These are phyloP conservation scores for Himalopsyche kuldschensis DNA, from an alignment of 2,888 invertebrate species.

Conservation along the genomic window DNA sequence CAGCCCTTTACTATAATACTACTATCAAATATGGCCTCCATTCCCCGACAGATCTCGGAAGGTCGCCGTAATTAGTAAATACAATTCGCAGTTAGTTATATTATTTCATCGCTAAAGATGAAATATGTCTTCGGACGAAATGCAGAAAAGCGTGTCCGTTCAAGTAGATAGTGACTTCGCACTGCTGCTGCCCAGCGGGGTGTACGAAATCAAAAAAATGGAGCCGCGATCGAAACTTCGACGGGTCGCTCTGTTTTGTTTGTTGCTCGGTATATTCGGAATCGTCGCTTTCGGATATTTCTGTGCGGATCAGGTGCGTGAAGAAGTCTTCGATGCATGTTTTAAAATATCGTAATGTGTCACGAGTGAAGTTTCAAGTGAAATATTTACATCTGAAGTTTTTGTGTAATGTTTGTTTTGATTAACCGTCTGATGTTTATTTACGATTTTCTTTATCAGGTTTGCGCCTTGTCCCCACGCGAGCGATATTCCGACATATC, in stretches of 20 bases:
- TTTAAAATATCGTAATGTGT: not conserved
- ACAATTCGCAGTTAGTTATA: not conserved
- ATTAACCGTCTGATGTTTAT: conserved; percentile 22
- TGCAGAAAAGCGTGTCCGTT: conserved; percentile 78
- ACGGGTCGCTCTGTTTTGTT: conserved; percentile 79
- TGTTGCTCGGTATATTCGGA: conserved; percentile 80
- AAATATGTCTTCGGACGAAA: conserved; percentile 61
- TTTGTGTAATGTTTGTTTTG: conserved; percentile 17
- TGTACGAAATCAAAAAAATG: conserved; percentile 83
- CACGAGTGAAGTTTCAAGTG: not conserved
- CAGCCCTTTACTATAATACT: not conserved
- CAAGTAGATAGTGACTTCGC: conserved; percentile 85
- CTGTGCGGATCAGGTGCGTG: conserved; percentile 77
- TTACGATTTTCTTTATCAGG: conserved; percentile 50
- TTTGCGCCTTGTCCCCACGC: conserved; percentile 72
- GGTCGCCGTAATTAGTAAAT: not conserved
- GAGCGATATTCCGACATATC: conserved; percentile 59
- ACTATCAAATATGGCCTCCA: not conserved
- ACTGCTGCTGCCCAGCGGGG: conserved; percentile 74
- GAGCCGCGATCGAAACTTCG: conserved; percentile 80
- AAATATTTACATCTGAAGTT: not conserved
- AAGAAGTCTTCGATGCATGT: conserved; percentile 12
- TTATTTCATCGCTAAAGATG: conserved; percentile 50
- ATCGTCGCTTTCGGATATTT: conserved; percentile 89
- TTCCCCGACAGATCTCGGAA: not conserved